phyloP scores from a whole-genome alignment of 2,113 vertebrate species.

The Eurypyga helias region DNA sequence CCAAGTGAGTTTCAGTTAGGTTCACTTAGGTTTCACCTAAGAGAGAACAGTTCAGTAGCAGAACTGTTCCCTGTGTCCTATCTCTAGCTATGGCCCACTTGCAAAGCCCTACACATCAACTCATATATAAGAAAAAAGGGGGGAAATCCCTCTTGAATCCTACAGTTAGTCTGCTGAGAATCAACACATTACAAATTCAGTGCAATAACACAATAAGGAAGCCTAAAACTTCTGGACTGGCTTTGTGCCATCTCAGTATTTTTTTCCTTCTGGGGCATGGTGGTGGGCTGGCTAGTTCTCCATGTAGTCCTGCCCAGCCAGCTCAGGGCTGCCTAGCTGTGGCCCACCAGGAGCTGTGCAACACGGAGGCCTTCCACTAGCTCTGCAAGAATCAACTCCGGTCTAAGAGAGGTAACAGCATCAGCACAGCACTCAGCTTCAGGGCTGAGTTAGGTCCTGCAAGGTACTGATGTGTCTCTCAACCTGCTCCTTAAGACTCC shows the following conservation, averaged over 20 bases:
- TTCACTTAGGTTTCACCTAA: too few relatives aligned
- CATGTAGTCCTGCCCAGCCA: neutral
- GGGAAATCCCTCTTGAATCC: neutral
- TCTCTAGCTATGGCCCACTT: neutral
- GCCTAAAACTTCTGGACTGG: neutral
- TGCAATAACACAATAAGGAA: neutral
- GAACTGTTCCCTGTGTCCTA: neutral
- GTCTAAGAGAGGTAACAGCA: neutral
- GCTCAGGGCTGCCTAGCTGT: neutral
- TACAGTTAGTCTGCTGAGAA: neutral
- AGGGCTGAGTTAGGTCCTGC: neutral
- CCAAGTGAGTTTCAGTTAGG: neutral
- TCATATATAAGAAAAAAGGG: neutral
- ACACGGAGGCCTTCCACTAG: neutral
- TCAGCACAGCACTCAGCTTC: neutral
- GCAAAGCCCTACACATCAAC: neutral
- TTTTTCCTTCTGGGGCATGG: neutral
- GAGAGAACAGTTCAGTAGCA: too few relatives aligned
- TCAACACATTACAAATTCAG: neutral
- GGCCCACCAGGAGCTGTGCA: neutral
- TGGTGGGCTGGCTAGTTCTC: neutral
- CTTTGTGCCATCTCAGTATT: neutral
- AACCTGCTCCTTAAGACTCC: neutral
- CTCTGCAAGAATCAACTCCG: neutral
- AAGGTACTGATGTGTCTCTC: neutral